These are phyloP conservation scores for Drosophila fungiperda DNA, from an alignment of 2,888 invertebrate species.

Conservation along the genomic window DNA sequence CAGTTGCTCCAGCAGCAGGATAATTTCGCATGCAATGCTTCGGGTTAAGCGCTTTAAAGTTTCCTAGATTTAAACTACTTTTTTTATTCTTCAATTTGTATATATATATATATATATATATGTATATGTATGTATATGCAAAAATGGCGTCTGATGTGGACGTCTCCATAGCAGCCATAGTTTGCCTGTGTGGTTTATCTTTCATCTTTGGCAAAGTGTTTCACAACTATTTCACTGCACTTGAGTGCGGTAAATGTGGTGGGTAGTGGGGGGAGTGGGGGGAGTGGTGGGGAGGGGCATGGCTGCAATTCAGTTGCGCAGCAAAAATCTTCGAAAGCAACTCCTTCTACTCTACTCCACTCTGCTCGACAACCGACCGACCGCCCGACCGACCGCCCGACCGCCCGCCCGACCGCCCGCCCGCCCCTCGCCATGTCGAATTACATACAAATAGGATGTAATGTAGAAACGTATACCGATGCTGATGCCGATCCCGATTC, in stretches of 20 bases:
- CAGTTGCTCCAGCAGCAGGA: conserved; percentile 16
- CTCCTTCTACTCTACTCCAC: conserved; percentile 13
- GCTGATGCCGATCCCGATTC: conserved; percentile 15
- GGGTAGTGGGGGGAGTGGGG: background rate
- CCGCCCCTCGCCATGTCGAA: conserved; percentile 63
- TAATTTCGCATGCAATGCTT: conserved; percentile 7
- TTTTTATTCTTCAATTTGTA: background rate
- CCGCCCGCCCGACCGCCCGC: conserved; percentile 13
- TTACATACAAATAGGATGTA: conserved; percentile 74
- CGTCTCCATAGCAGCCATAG: conserved; percentile 35
- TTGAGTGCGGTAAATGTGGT: conserved; percentile 53
- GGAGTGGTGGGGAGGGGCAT: background rate
- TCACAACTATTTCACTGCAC: conserved; percentile 79
- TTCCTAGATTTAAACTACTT: conserved; percentile 29
- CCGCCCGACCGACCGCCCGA: conserved; percentile 16
- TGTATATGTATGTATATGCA: conserved; percentile 33
- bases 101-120: background rate
- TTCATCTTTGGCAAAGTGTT: conserved; percentile 82
- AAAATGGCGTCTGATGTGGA: conserved; percentile 52
- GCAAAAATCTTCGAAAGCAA: conserved; percentile 65
- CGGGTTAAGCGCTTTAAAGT: conserved; percentile 43
- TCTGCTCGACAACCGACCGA: background rate
- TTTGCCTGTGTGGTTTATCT: conserved; percentile 68
- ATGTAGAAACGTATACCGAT: conserved; percentile 49
- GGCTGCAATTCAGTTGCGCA: conserved; percentile 52